phyloP scores from a whole-genome alignment of 2,888 invertebrate species.

The Hecatera dysodea region DNA sequence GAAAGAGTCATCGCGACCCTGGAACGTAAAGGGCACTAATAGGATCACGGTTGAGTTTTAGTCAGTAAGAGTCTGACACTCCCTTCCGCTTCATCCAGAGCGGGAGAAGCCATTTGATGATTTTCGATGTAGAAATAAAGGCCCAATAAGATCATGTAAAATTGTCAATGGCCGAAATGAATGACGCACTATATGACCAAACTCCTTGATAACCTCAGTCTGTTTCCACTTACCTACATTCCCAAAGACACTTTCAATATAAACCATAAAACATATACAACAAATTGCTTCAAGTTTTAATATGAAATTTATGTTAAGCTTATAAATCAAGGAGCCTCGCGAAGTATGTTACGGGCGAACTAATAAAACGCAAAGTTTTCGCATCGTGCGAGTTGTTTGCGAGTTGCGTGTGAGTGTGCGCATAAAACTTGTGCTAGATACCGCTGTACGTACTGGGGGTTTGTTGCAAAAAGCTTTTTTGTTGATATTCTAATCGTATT shows the following conservation, averaged over 20 bases:
- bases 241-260: conserved; percentile 12
- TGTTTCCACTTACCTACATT: background rate
- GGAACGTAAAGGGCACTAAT: too few species aligned
- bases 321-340: conserved; percentile 56
- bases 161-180: too few species aligned
- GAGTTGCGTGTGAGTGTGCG: conserved; percentile 41
- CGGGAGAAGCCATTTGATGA: too few species aligned
- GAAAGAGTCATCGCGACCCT: too few species aligned
- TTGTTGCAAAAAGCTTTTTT: background rate
- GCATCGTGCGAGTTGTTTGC: conserved; percentile 52
- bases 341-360: conserved; percentile 58
- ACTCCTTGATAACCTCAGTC: background rate
- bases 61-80: too few species aligned
- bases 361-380: conserved; percentile 67
- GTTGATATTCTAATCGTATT: background rate
- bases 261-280: conserved; percentile 21
- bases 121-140: too few species aligned
- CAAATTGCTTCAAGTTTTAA: conserved; percentile 53
- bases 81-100: too few species aligned
- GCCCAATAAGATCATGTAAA: too few species aligned
- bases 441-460: conserved; percentile 11
- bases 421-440: conserved; percentile 23
- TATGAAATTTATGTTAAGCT: conserved; percentile 53
- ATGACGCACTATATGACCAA: background rate
- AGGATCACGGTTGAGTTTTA: too few species aligned